phyloP scores from a whole-genome alignment of 2,113 vertebrate species.

The Percopsis transmontana region DNA sequence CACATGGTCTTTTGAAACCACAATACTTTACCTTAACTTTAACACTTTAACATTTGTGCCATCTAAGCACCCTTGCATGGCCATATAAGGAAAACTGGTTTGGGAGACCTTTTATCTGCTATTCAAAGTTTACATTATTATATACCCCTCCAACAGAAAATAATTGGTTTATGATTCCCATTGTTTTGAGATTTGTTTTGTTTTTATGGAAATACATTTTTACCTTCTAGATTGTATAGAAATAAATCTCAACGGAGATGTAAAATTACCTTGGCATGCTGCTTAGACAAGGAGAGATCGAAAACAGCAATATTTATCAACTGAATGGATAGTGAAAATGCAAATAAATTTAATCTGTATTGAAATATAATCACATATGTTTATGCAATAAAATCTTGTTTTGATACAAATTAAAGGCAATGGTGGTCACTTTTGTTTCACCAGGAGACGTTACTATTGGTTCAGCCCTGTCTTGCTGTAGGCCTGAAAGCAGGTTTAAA shows the following conservation, averaged over 20 bases:
- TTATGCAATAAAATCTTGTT: conserved; percentile 78
- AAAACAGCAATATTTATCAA: conserved; percentile 76
- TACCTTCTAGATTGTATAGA: conserved; percentile 70
- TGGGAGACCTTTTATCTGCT: conserved; percentile 40
- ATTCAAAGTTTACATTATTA: conserved; percentile 63
- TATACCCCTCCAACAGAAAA: conserved; percentile 46
- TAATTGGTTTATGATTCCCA: conserved; percentile 51
- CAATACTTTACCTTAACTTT: conserved; percentile 55
- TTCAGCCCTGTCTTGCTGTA: neutral
- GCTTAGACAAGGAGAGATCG: conserved; percentile 64
- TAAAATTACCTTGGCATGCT: conserved; percentile 69
- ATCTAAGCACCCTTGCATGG: conserved; percentile 55
- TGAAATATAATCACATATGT: conserved; percentile 70
- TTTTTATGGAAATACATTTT: conserved; percentile 69
- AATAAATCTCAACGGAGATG: conserved; percentile 60
- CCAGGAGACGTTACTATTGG: neutral
- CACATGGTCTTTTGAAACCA: conserved; percentile 61
- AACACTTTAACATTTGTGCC: conserved; percentile 35
- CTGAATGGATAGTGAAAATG: conserved; percentile 69
- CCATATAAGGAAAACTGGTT: conserved; percentile 32
- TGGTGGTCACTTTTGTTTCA: neutral
- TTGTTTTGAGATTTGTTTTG: conserved; percentile 51
- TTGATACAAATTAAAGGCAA: conserved; percentile 56
- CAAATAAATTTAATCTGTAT: conserved; percentile 68
- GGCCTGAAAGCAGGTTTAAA: neutral